Base-by-base conservation (phyloP, 2,888 invertebrate genomes). In the Lapara coniferarum region DNA sequence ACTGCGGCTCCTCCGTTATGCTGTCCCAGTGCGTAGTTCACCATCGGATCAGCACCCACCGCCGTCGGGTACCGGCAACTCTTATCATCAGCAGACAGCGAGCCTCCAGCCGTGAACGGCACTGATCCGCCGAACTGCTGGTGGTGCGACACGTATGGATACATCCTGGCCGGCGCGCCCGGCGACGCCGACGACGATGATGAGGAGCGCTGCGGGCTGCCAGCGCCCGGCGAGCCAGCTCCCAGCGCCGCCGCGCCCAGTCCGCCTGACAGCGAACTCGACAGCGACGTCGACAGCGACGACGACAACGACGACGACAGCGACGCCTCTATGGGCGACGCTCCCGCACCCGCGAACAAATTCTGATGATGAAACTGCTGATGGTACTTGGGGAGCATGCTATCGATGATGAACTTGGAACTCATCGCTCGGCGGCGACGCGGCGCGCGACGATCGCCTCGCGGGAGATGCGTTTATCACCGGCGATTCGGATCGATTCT, bases 401-500 rank as follows among this genome's bases (percentile, higher is more conserved):
- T 98, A 97, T 98, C 98, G 95, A 98, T 97, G 96, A 97, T 97
- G 96, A 98, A 98, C 96, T 98, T 98, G 96, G 98, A 98, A 96
- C 96, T 97, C 98, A 98, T 98, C 96, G 96, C 96, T 95, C 95
- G 92, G 91, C 89, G 89, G 89, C 91, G 91, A 91, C 91, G 92
- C 92, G 91, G 90, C 91, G 90, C 93, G 93, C 93, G 93, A 91
- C 92, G 93, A 87, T 90, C 92, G 92, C 92, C 91, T 91, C 91
- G 91, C 91, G 91, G 89, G 90, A 92, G 89, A 92, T 91, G 91
- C 92, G 92, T 93, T 92, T 91, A 91, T 92, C 91, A 90, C 92
- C 92, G 92, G 91, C 91, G 91, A 90, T 90, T 92, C 92, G 93
- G 94, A 94, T 93, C 93, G 93, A 94, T 94, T 92, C 94, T 92